A percentile compares a stretch with the other conserved stretches of the same genome.
Conservation (phyloP, 2,888 invertebrate genomes). For the Unio delphinus region DNA sequence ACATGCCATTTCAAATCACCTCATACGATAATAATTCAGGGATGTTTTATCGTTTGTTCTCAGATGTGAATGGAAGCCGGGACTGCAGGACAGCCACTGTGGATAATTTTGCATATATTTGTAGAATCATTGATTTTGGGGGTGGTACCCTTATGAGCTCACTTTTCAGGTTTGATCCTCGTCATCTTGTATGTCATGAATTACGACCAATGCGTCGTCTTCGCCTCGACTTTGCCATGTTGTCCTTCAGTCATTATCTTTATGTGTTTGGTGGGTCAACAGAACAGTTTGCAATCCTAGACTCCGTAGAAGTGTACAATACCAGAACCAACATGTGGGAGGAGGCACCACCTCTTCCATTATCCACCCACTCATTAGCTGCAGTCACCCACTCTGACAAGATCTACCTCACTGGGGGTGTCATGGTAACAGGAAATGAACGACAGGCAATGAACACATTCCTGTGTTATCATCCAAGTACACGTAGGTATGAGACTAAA, state of each 20-base stretch:
- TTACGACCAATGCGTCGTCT: slow-evolving; percentile 64
- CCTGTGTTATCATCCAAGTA: slow-evolving; percentile 56
- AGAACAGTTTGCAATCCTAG: slow-evolving; percentile 64
- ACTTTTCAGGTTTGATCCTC: slow-evolving; percentile 67
- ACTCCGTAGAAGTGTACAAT: slow-evolving; percentile 68
- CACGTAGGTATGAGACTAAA: slow-evolving; percentile 57
- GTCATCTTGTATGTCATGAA: slow-evolving; percentile 66
- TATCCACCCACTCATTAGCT: slow-evolving; percentile 65
- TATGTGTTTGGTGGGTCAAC: slow-evolving; percentile 67
- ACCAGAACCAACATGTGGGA: slow-evolving; percentile 66
- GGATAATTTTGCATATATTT: slow-evolving; percentile 68
- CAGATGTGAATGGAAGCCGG: slow-evolving; percentile 66
- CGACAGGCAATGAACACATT: slow-evolving; percentile 62
- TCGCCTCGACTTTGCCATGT: slow-evolving; percentile 65
- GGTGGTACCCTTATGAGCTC: slow-evolving; percentile 70
- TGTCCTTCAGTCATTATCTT: slow-evolving; percentile 55
- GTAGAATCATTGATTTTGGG: slow-evolving; percentile 69
- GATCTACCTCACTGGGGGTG: slow-evolving; percentile 68
- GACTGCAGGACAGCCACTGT: slow-evolving; percentile 66
- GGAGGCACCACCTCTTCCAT: slow-evolving; percentile 61
- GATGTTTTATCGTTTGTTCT: slow-evolving; percentile 63
- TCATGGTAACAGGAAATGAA: slow-evolving; percentile 63
- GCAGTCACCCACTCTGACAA: slow-evolving; percentile 52
- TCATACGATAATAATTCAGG: slow-evolving; percentile 58
- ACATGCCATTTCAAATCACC: slow-evolving; percentile 69